Evolutionary conservation across 2,797 vertebrate genomes (phyloP), one percentile per base, ranked within the genome.

Genomic region (Lepus townsendii): DNA sequence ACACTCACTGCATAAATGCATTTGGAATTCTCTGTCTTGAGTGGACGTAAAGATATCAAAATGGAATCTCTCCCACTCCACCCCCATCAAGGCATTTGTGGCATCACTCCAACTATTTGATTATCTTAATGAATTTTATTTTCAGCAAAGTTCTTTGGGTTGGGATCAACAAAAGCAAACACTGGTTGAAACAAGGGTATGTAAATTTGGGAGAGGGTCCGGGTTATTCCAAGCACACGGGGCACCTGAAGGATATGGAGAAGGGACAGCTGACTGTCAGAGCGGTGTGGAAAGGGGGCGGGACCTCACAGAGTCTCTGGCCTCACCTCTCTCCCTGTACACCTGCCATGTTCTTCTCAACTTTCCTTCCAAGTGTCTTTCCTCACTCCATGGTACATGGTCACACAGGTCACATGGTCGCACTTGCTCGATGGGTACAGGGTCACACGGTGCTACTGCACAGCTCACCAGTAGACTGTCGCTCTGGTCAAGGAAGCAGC

Each of bases 181-280:
- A 93, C 50, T 71, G 76, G 95, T 85, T 65, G 38, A 94, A 94
- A 71, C 3, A n/a, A 77, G 91, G 47, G 1, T 88, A 20, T 6
- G 72, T 14, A 72, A 20, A 3, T 14, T 79, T 62, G 9, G 27
- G 24, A 35, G 63, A 24, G 17, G 4, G 13, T 69, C 8, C 7
- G 2, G 3, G 27, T 62, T 60, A 65, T 91, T 91, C 26, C 10
- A 84, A 93, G 69, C 11, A 60, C 35, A 30, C 0, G 1, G 14
- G 13, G 30, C 22, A 19, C 83, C 76, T 80, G 77, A 87, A 80
- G 50, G 47, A 62, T 35, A 11, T 3, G 13, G 57, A 80, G 20
- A 71, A 71, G 30, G 19, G 82, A 26, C 9, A 38, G 71, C 60
- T 42, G 65, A 88, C 26, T 32, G 63, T 68, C 26, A 16, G 11